phyloP scores from a whole-genome alignment of 1,140 invertebrate species.

The Lepidurus couesii region DNA sequence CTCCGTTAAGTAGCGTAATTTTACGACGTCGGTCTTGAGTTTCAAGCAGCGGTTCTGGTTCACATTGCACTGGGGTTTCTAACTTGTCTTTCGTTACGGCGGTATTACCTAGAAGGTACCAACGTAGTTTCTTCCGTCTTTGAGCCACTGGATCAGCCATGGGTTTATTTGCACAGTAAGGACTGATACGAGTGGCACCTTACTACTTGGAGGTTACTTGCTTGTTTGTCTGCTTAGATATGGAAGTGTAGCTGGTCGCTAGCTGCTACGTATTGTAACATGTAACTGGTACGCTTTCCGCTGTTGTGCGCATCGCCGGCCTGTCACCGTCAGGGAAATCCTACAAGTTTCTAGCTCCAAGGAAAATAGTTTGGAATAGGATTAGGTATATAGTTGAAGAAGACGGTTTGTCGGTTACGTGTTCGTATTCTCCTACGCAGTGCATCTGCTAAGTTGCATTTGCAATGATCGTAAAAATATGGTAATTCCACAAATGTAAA shows the following conservation, averaged over 20 bases:
- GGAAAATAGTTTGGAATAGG: background rate
- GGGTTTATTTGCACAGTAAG: background rate
- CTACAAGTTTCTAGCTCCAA: background rate
- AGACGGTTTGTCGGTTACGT: background rate
- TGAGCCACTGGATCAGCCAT: background rate
- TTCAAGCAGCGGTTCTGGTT: background rate
- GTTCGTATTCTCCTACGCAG: background rate
- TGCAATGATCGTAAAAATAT: too few relatives aligned
- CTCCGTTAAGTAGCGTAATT: conserved; percentile 75
- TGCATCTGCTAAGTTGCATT: too few relatives aligned
- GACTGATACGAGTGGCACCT: too few relatives aligned
- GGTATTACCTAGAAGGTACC: background rate
- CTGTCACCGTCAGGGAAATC: background rate
- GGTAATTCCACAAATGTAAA: too few relatives aligned
- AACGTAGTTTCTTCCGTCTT: background rate
- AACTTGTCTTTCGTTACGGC: background rate
- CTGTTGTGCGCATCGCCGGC: background rate
- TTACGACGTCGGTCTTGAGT: conserved; percentile 48
- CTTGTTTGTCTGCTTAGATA: too few relatives aligned
- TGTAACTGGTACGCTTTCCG: background rate
- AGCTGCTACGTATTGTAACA: background rate
- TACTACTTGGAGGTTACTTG: too few relatives aligned
- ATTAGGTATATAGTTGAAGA: background rate
- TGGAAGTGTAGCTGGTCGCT: background rate
- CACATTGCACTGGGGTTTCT: background rate